Conservation (phyloP, 2,888 invertebrate genomes). For the Pinctada fucata region DNA sequence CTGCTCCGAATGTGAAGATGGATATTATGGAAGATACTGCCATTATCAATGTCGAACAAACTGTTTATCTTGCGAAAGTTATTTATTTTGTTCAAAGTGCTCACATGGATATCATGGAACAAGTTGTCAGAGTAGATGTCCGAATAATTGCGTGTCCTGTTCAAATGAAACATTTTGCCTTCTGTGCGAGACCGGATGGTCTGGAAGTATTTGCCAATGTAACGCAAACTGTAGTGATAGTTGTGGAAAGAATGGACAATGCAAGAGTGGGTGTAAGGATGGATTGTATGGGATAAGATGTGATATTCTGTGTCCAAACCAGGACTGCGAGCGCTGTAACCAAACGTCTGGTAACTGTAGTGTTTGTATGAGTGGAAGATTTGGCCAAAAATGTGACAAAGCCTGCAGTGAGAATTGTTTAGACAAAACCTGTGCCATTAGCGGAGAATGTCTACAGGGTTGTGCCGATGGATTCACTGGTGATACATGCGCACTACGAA, state of each 20-base stretch:
- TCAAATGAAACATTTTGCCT: background rate
- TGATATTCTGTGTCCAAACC: background rate
- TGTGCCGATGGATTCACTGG: background rate
- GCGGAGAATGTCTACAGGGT: background rate
- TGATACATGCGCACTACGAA: background rate
- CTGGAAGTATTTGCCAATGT: background rate
- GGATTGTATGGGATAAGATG: background rate
- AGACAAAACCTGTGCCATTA: background rate
- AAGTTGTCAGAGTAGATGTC: background rate
- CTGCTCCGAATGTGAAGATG: background rate
- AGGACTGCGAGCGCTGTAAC: background rate
- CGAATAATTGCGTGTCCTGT: background rate
- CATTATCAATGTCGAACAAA: background rate
- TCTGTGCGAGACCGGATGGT: background rate
- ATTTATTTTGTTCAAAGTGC: background rate
- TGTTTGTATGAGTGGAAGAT: background rate
- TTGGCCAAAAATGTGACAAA: background rate
- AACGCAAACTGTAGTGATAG: background rate
- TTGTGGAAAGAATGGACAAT: background rate
- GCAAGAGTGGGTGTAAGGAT: background rate
- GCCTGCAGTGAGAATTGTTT: background rate
- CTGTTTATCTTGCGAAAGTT: background rate
- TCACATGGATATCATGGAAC: background rate
- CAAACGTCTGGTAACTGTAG: background rate
- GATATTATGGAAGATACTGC: background rate